Evolutionary conservation across 2,888 invertebrate species (phyloP).

Genomic region (Eueremaeus valkanovi): DNA sequence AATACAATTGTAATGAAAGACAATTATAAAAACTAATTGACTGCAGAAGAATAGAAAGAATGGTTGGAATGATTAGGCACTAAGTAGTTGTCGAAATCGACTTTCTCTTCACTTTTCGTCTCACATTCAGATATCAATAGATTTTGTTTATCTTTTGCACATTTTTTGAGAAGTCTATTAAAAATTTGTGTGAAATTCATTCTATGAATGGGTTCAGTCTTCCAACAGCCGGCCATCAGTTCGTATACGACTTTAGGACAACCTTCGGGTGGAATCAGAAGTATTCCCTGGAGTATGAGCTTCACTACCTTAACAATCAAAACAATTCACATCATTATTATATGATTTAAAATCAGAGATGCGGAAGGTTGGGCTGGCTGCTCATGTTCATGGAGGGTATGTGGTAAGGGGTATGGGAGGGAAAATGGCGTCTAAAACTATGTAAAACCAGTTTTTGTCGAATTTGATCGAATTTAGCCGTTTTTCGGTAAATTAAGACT

Average conservation of each 20-base stretch:
- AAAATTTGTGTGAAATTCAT: constrained; percentile 66
- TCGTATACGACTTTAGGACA: constrained; percentile 68
- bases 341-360: no score
- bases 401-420: no score
- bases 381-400: no score
- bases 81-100: constrained; percentile 44
- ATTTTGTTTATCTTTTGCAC: constrained; percentile 34
- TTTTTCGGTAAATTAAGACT: no score
- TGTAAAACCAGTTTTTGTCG: no score
- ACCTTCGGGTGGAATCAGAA: constrained; percentile 72
- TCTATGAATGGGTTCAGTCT: constrained; percentile 71
- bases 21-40: no score
- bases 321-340: no score
- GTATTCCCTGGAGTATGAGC: constrained; percentile 71
- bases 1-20: no score
- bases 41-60: not conserved
- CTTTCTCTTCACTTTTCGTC: constrained; percentile 22
- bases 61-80: constrained; percentile 37
- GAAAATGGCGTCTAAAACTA: no score
- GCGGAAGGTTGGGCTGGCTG: no score
- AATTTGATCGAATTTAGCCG: no score
- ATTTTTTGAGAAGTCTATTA: constrained; percentile 37
- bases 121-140: constrained; percentile 12
- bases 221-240: constrained; percentile 75
- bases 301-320: constrained; percentile 74